Percentiles rank a stretch among this genome's conserved stretches.
Evolutionary conservation across 2,888 invertebrate species (phyloP).

Genomic region (Epiperipatus broadwayi): DNA sequence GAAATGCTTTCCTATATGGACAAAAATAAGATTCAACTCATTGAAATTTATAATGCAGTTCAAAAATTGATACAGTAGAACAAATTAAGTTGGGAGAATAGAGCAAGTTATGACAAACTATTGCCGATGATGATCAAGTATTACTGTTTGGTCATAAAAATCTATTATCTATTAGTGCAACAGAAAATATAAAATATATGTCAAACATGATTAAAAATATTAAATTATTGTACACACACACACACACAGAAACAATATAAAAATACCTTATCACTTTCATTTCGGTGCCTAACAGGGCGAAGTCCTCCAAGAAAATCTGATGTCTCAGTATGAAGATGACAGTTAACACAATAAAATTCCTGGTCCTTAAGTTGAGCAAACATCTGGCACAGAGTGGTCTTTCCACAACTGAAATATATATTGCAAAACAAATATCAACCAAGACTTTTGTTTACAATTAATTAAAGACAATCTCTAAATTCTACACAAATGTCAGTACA

Average conservation of each 20-base stretch:
- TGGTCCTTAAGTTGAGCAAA: constrained; percentile 48
- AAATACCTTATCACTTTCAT: constrained; percentile 19
- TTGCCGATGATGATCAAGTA: no score
- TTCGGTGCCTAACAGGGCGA: constrained; percentile 56
- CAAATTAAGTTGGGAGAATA: no score
- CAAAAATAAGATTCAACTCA: no score
- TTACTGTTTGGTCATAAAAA: no score
- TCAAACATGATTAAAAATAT: background rate
- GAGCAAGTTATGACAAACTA: no score
- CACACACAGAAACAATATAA: background rate
- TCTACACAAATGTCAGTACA: no score
- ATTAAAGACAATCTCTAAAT: constrained; percentile 6
- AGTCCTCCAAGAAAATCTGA: constrained; percentile 91
- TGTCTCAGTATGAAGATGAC: constrained; percentile 96
- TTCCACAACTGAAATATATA: constrained; percentile 49
- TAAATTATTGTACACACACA: background rate
- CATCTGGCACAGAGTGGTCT: constrained; percentile 84
- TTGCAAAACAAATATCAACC: background rate
- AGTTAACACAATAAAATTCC: constrained; percentile 63
- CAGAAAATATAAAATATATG: constrained; percentile 8
- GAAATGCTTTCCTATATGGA: no score
- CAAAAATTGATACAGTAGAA: no score
- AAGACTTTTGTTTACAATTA: background rate
- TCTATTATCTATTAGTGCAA: no score
- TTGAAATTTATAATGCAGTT: no score